phyloP scores from a whole-genome alignment of 2,113 vertebrate genomes.

The Ondatra zibethicus region DNA sequence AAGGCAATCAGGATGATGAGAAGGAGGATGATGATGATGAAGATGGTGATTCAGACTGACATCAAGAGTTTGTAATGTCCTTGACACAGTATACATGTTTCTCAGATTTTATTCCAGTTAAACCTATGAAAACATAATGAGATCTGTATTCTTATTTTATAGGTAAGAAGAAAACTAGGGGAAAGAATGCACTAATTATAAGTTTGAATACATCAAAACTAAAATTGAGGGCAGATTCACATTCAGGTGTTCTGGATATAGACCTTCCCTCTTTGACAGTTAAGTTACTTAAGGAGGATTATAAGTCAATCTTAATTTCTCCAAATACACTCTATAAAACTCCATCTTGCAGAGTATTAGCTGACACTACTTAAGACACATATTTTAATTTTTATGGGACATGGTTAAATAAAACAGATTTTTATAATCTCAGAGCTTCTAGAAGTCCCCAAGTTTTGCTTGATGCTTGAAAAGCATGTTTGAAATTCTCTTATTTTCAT shows the following conservation, averaged over 20 bases:
- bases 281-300: not conserved
- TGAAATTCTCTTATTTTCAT: slow-evolving; percentile 2
- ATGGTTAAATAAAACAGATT: slow-evolving; percentile 10
- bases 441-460: not conserved
- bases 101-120: not conserved
- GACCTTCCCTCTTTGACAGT: not conserved
- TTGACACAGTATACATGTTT: not conserved
- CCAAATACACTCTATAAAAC: not conserved
- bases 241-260: not conserved
- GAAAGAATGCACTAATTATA: slow-evolving; percentile 27
- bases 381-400: slow-evolving; percentile 38
- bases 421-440: not conserved
- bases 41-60: not conserved
- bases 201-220: not conserved
- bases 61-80: not conserved
- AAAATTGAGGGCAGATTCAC: not conserved
- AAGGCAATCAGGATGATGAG: not conserved
- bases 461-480: not conserved
- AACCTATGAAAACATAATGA: not conserved
- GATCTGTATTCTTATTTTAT: not conserved
- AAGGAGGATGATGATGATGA: not conserved
- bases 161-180: not conserved
- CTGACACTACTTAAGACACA: not conserved
- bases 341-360: not conserved
- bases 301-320: not conserved